Conservation (phyloP, 2,113 vertebrate genomes). For the Turnix velox region DNA sequence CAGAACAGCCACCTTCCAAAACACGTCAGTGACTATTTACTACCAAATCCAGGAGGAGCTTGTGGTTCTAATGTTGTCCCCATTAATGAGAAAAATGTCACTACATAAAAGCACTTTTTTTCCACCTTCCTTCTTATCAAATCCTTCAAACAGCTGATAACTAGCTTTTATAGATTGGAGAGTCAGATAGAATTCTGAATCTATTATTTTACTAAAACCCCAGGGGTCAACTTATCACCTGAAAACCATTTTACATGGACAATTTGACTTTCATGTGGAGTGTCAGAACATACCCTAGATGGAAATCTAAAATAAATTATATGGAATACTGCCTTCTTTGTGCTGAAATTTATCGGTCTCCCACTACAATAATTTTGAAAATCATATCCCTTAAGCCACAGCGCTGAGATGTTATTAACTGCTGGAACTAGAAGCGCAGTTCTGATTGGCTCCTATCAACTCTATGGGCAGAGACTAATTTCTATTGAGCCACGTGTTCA, state of each 20-base stretch:
- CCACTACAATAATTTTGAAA: conserved; percentile 80
- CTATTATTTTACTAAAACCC: conserved; percentile 76
- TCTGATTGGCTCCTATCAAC: conserved; percentile 59
- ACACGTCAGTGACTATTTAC: conserved; percentile 72
- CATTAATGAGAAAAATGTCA: conserved; percentile 79
- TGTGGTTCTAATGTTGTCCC: conserved; percentile 54
- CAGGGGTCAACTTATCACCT: conserved; percentile 80
- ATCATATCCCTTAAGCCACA: conserved; percentile 75
- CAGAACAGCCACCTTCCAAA: conserved; percentile 57
- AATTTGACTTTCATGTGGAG: conserved; percentile 80
- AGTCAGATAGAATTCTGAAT: conserved; percentile 77
- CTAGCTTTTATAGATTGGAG: conserved; percentile 75
- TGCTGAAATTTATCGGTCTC: conserved; percentile 78
- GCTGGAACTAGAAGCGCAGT: conserved; percentile 66
- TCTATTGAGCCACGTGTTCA: conserved; percentile 66
- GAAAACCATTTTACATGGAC: conserved; percentile 79
- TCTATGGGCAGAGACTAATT: conserved; percentile 68
- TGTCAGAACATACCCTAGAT: conserved; percentile 75
- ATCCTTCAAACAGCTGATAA: conserved; percentile 78
- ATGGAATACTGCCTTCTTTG: conserved; percentile 70
- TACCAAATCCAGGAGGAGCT: conserved; percentile 69
- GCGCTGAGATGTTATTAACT: conserved; percentile 73
- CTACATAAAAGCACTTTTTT: conserved; percentile 52
- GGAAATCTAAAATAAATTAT: conserved; percentile 82
- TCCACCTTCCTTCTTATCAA: conserved; percentile 60